Base-by-base conservation (phyloP, 2,888 invertebrate species). In the Dendrolimus houi region DNA sequence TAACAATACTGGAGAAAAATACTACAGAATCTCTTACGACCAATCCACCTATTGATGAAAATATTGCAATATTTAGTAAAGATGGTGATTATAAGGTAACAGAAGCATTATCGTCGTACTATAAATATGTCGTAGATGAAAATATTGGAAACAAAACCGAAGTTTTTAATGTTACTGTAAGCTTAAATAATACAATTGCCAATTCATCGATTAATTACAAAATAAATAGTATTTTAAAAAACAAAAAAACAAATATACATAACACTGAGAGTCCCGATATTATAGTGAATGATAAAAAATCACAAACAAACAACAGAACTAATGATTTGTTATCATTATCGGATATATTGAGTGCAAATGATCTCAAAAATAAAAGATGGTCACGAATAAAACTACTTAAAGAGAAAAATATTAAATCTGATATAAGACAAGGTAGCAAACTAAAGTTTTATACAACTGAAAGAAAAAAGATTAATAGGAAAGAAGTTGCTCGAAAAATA, bases 351-450 rank as follows among this genome's bases (percentile, higher is more conserved):
- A 56, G 55, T 42, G 61, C 54, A 52, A 68, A 71, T 29, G 63
- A 69, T 54, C 57, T 71, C 1, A 72, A 70, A 59, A 61, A 62
- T 55, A 62, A 68, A 9, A 68, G 68, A 47, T 68, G 72, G 73
- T 55, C 61, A 2, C 59, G 65, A 12, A 52, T 67, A 0, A 68
- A 70, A 58, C 53, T 62, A 1, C 54, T 63, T 1, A 67, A 65
- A 53, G 61, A 69, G 0, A 66, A 58, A n/a, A 55, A 52, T 56
- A 55, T 8, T 2, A 47, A 47, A 12, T 10, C 12, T 9, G 12
- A 47, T 12, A 9, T 12, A 47, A 10, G 47, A 8, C 9, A 47
- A 47, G 29, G 29, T 29, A 29, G 29, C 29, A 47, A 10, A 47
- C 9, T 10, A 47, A 47, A 47, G 2, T 2, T 10, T 54, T 13